Evolutionary conservation across 2,113 vertebrate species (phyloP), one percentile per base, ranked within the genome.

Genomic region (Salvelinus fontinalis): DNA sequence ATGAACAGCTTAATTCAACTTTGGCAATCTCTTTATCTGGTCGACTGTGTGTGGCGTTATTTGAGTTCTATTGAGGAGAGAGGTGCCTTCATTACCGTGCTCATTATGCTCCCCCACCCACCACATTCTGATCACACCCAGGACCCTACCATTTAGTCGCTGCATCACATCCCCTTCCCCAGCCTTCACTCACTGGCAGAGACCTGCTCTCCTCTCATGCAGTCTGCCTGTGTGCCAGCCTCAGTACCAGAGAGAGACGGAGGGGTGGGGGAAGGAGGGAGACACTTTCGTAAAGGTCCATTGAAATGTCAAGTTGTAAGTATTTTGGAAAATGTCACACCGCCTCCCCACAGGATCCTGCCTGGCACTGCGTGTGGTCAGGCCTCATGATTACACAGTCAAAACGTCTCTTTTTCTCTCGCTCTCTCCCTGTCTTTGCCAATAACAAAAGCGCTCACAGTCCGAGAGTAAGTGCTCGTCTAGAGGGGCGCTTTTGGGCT

Each of bases 231-330:
- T 73, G 51, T 70, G 65, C 39, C 75, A 49, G 27, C 31, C 54
- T 72, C 22, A 16, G 16, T 18, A 67, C 65, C n/a, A 11, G 1
- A 0, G 2, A 29, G 11, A 68, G 29, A 66, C 44, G 20, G 71
- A 5, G 29, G 18, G 27, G 14, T 5, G 24, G 22, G 6, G 69
- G 22, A 26, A 6, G 60, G 60, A 64, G 20, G 60, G 60, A 2
- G 57, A 67, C 22, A 70, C 54, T 26, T 44, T 62, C 71, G 44
- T 70, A 81, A 74, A 80, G 75, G 74, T 84, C 80, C 77, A 31
- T 81, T 77, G 73, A 84, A 86, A 86, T 84, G 82, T 86, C 83
- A 83, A 86, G 76, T 75, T 77, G 76, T 86, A 83, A 80, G 76
- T 79, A 81, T 78, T 73, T 80, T 57, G 66, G 44, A 80, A 83